phyloP scores from a whole-genome alignment of 2,888 invertebrate species.

The Mesochorus sp. region DNA sequence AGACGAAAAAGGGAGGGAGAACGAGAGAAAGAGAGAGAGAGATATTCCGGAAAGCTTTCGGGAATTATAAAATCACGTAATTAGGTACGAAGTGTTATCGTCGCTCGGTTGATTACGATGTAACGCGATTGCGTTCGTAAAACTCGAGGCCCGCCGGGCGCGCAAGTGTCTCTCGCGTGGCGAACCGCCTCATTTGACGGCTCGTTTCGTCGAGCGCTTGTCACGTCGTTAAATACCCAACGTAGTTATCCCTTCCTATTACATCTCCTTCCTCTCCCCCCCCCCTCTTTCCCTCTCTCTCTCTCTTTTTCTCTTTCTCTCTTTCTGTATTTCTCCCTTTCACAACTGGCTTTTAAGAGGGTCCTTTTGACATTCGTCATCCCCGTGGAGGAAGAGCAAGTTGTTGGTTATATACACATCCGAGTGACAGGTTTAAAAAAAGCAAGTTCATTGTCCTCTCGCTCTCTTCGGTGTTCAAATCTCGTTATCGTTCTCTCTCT shows the following conservation, averaged over 20 bases:
- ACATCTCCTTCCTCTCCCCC: background rate
- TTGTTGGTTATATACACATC: slow-evolving; percentile 12
- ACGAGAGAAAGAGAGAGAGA: background rate
- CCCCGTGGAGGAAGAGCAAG: slow-evolving; percentile 28
- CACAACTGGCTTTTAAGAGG: slow-evolving; percentile 3
- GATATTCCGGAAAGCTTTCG: slow-evolving; percentile 11
- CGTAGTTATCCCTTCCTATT: slow-evolving; percentile 39
- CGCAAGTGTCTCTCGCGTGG: slow-evolving; percentile 36
- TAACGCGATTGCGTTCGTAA: slow-evolving; percentile 49
- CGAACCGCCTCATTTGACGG: slow-evolving; percentile 54
- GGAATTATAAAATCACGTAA: slow-evolving; percentile 12
- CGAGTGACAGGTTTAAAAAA: slow-evolving; percentile 18
- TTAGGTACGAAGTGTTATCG: slow-evolving; percentile 27
- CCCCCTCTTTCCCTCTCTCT: background rate
- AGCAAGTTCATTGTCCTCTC: slow-evolving; percentile 50
- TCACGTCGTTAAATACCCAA: slow-evolving; percentile 60
- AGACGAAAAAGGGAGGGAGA: no score
- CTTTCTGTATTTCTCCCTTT: slow-evolving; percentile 1
- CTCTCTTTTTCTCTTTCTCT: background rate
- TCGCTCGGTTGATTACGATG: slow-evolving; percentile 40
- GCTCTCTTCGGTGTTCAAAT: background rate
- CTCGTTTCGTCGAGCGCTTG: slow-evolving; percentile 60
- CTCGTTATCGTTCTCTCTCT: background rate
- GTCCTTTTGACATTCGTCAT: slow-evolving; percentile 46
- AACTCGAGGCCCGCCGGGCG: slow-evolving; percentile 27